A percentile compares a stretch with the other conserved stretches of the same genome.
Evolutionary conservation across 2,888 invertebrate species (phyloP).

Genomic region (Orthonevra nobilis): DNA sequence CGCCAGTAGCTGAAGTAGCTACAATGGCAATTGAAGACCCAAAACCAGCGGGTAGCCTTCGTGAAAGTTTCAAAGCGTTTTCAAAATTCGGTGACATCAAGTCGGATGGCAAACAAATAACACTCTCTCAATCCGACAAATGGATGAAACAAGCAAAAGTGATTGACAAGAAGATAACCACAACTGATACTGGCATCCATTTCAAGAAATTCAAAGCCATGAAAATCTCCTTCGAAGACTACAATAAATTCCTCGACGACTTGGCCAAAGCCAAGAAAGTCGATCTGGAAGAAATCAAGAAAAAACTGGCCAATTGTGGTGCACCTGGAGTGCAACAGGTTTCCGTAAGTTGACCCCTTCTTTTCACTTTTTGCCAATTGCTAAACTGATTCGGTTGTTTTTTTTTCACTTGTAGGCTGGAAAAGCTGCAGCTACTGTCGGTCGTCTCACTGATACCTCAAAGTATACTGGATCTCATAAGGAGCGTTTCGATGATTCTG

Average conservation of each 20-base stretch:
- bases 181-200: constrained; percentile 94
- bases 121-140: constrained; percentile 94
- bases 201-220: constrained; percentile 93
- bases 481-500: constrained; percentile 91
- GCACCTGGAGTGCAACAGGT: constrained; percentile 84
- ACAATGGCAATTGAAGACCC: constrained; percentile 77
- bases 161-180: constrained; percentile 91
- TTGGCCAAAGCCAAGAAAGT: constrained; percentile 91
- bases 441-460: constrained; percentile 90
- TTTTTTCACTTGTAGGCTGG: constrained; percentile 78
- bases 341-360: constrained; percentile 73
- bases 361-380: background rate
- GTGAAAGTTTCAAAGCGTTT: constrained; percentile 89
- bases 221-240: constrained; percentile 89
- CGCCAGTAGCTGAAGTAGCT: constrained; percentile 77
- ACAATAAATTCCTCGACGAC: constrained; percentile 92
- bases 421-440: constrained; percentile 80
- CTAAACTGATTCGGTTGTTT: constrained; percentile 4
- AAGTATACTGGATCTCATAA: constrained; percentile 94
- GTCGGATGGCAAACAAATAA: constrained; percentile 91
- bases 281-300: constrained; percentile 88
- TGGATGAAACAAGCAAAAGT: constrained; percentile 96
- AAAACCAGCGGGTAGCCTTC: constrained; percentile 80
- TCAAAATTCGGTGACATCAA: constrained; percentile 93
- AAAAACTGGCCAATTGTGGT: constrained; percentile 89